phyloP scores from a whole-genome alignment of 2,113 vertebrate genomes.

The Chinchilla lanigera region DNA sequence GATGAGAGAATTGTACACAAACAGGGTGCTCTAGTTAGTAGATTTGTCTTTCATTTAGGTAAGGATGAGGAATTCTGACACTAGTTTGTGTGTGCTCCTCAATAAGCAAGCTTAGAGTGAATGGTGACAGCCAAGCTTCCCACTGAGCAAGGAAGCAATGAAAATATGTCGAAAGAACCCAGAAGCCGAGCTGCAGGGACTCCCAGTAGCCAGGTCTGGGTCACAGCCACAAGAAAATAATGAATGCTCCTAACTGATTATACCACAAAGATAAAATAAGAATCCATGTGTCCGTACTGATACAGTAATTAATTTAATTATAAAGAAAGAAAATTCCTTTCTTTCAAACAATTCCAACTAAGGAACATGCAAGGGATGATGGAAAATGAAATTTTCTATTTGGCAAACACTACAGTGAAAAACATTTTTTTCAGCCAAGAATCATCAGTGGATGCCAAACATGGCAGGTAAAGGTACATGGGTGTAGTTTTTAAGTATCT shows the following conservation, averaged over 20 bases:
- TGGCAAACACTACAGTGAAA: background rate
- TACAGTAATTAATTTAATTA: background rate
- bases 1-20: background rate
- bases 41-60: background rate
- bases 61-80: background rate
- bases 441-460: background rate
- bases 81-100: background rate
- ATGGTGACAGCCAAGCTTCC: background rate
- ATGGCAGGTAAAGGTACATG: background rate
- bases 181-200: background rate
- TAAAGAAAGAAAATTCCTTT: background rate
- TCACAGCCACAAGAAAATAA: background rate
- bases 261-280: background rate
- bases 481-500: background rate
- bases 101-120: background rate
- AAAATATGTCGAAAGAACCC: background rate
- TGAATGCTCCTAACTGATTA: background rate
- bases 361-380: background rate
- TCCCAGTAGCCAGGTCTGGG: background rate
- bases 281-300: background rate
- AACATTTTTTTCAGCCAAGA: background rate
- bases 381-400: background rate
- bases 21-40: background rate
- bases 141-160: background rate
- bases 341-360: background rate